Conservation (phyloP, 2,888 invertebrate species). For the Eupithecia inturbata region DNA sequence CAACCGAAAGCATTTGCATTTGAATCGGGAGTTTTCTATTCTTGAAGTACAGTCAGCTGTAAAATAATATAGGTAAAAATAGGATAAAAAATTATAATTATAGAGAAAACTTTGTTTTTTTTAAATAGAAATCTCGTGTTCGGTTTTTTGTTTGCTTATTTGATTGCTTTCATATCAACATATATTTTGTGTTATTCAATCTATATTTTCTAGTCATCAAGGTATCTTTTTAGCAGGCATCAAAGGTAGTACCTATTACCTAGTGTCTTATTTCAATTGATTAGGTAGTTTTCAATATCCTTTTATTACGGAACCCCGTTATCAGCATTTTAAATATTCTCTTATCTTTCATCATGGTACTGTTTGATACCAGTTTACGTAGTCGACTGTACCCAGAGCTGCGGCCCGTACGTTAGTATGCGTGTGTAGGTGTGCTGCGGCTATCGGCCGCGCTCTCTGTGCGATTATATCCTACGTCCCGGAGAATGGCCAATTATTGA, state of each 20-base stretch:
- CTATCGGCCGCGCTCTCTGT: neutral
- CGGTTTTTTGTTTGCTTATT: neutral
- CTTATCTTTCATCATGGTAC: neutral
- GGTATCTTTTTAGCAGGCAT: too few relatives aligned
- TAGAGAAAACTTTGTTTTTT: neutral
- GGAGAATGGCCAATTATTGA: neutral
- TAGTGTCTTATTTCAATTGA: neutral
- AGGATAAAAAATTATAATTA: neutral
- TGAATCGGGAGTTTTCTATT: slow-evolving; percentile 58
- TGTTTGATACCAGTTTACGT: neutral
- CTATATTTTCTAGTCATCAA: too few relatives aligned
- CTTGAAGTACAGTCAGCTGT: slow-evolving; percentile 32
- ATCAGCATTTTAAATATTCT: neutral
- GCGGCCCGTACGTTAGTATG: neutral
- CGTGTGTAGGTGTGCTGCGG: neutral
- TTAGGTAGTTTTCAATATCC: neutral
- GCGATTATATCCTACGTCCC: neutral
- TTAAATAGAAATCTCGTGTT: too few relatives aligned
- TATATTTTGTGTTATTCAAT: too few relatives aligned
- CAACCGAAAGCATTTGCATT: slow-evolving; percentile 54
- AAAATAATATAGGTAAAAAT: neutral
- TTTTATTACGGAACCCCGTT: neutral
- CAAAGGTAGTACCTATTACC: neutral
- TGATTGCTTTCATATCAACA: neutral
- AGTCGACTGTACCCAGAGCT: neutral